These are phyloP conservation scores for Drosophila nigritarsus DNA, from an alignment of 2,888 invertebrate genomes.

Conservation along the genomic window DNA sequence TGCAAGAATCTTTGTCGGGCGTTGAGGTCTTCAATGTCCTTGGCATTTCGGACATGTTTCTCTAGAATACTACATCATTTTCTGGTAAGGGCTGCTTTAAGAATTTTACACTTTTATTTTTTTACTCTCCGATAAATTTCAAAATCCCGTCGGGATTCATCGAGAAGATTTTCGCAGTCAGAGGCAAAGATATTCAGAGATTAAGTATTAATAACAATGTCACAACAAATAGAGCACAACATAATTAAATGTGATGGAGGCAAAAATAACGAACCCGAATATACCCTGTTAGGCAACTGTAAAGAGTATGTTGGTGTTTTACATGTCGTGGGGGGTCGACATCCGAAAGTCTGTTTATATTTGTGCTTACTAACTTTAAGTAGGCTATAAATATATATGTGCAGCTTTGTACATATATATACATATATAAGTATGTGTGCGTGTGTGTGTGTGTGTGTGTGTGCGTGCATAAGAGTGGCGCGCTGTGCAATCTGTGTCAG, in stretches of 20 bases:
- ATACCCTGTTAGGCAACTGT: not conserved
- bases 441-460: constrained; percentile 18
- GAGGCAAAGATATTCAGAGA: not conserved
- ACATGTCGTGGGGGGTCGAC: constrained; percentile 29
- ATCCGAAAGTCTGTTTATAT: constrained; percentile 43
- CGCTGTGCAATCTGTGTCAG: constrained; percentile 64
- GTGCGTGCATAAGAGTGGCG: constrained; percentile 30
- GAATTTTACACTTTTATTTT: not conserved
- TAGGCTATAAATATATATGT: constrained; percentile 74
- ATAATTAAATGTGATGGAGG: not conserved
- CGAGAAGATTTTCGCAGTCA: not conserved
- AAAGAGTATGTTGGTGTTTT: constrained; percentile 12
- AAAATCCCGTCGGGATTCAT: not conserved
- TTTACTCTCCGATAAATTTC: not conserved
- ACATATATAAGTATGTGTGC: constrained; percentile 4
- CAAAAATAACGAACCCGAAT: not conserved
- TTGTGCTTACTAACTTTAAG: constrained; percentile 55
- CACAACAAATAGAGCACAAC: not conserved
- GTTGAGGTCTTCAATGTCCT: not conserved
- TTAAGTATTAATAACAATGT: not conserved
- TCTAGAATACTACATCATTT: not conserved
- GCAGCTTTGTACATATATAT: constrained; percentile 5
- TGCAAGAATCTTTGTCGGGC: not conserved
- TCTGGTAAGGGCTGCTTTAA: not conserved
- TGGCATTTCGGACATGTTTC: not conserved